Evolutionary conservation across 2,888 invertebrate species (phyloP).

Genomic region (Noctua fimbriata): DNA sequence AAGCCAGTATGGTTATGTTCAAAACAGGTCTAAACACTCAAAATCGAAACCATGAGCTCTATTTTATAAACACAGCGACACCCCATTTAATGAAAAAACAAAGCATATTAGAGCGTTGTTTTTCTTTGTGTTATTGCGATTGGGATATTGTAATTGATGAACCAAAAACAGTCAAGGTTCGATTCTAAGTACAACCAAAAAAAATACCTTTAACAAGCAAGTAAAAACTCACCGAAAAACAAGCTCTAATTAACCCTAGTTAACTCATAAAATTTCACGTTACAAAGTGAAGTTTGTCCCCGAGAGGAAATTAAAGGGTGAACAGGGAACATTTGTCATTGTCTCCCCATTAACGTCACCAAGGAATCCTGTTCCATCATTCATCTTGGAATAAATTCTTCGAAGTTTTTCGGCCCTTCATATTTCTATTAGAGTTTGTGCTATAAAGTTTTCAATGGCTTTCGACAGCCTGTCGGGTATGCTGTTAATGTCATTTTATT

Average conservation of each 20-base stretch:
- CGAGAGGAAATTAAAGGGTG: constrained; percentile 56
- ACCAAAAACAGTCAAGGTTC: background rate
- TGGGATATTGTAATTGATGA: background rate
- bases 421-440: constrained; percentile 46
- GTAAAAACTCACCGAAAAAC: constrained; percentile 18
- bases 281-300: constrained; percentile 49
- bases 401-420: constrained; percentile 38
- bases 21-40: background rate
- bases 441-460: constrained; percentile 26
- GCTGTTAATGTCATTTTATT: constrained; percentile 1
- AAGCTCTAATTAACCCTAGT: constrained; percentile 56
- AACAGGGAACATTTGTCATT: constrained; percentile 57
- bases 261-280: constrained; percentile 52
- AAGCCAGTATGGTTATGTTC: background rate
- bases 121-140: background rate
- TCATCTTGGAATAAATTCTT: constrained; percentile 59
- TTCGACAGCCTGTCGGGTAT: background rate
- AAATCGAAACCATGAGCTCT: background rate
- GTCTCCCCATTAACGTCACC: constrained; percentile 57
- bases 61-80: background rate
- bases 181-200: background rate
- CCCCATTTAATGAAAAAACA: background rate
- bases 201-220: accelerated
- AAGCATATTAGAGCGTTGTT: background rate
- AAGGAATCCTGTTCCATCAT: constrained; percentile 50